phyloP scores from a whole-genome alignment of 2,888 invertebrate genomes.

The Pantelozetes paolii region DNA sequence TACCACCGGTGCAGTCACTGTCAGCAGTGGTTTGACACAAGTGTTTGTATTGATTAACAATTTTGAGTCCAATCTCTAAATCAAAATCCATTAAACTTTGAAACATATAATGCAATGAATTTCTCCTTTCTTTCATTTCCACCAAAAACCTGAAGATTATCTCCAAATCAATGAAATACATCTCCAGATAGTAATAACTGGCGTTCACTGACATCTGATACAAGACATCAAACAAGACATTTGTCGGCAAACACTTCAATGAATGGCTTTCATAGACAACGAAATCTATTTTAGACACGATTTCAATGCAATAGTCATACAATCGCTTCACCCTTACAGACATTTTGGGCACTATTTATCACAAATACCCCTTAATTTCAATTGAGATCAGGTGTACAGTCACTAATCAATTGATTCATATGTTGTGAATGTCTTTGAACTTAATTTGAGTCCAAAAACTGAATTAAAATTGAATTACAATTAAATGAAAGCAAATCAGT shows the following conservation, averaged over 20 bases:
- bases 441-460: too few species aligned
- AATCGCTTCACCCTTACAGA: neutral
- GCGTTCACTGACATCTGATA: neutral
- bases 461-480: too few species aligned
- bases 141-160: neutral
- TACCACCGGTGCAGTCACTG: neutral
- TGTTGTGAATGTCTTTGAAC: too few species aligned
- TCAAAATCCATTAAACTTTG: slow-evolving; percentile 30
- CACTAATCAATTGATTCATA: too few species aligned
- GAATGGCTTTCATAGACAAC: neutral
- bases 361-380: too few species aligned
- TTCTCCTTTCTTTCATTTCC: slow-evolving; percentile 11
- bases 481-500: too few species aligned
- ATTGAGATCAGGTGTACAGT: too few species aligned
- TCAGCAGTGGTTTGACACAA: neutral
- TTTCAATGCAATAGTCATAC: neutral
- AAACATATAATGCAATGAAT: slow-evolving; percentile 24
- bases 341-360: neutral
- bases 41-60: neutral
- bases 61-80: neutral
- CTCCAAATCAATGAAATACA: slow-evolving; percentile 20
- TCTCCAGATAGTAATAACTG: neutral
- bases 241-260: slow-evolving; percentile 17
- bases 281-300: neutral
- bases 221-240: slow-evolving; percentile 23